Base-by-base conservation (phyloP, 1,140 invertebrate genomes). In the Hyposmocoma kahamanoa region DNA sequence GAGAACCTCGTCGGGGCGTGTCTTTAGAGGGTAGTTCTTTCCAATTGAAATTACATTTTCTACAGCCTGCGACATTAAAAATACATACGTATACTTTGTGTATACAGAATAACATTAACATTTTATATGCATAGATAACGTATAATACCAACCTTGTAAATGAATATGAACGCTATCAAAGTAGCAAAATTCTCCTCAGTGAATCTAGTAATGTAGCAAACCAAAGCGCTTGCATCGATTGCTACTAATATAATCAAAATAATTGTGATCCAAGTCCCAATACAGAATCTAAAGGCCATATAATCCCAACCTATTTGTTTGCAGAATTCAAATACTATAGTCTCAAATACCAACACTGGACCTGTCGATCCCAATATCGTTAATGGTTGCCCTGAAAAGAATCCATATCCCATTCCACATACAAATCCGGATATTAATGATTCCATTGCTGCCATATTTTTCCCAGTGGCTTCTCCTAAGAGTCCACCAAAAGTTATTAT, bases 181-280 rank as follows among this genome's bases (percentile, higher is more conserved):
- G 96, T 97, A 15, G 98, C 98, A 85, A 99, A 99, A 78, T 98
- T 98, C 87, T 99, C 98, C 87, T 99, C 98, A 0, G 98, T 99
- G 79, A 99, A 99, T 62, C 98, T 92, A 3, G 98, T 99, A 52
- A 99, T 99, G 76, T 97, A 99, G 73, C 97, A 98, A n/a, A 99
- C 98, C 47, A 99, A 89, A 50, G 97, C 96, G 81, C 96, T 98
- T 2, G 97, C 96, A 87, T 99, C 98, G 19, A 98, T 92, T 1
- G 97, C 96, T 21, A 98, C 97, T 67, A 99, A 91, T 17, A 95
- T 88, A 9, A 98, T 54, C 44, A 98, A 87, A 72, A 98, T 97
- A 11, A 96, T 39, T 0, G 92, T 90, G 28, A 95, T 95, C 97
- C 98, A 99, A 10, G 97, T 89, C 13, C 98, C 97, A 55, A 99